Evolutionary conservation across 2,888 invertebrate genomes (phyloP).

Genomic region (Antheraea assamensis): DNA sequence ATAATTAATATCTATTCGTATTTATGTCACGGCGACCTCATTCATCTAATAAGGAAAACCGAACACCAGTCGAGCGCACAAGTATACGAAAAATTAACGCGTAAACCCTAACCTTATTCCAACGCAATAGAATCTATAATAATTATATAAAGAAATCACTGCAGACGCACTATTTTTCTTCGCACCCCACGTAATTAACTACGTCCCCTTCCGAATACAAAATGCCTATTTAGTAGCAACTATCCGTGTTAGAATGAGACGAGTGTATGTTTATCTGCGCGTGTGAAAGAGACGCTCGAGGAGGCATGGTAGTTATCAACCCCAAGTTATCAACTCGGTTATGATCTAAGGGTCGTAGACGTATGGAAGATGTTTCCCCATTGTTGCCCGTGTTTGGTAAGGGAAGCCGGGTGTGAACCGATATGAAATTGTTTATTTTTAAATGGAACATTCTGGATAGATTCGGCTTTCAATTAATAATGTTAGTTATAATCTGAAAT

Average conservation of each 20-base stretch:
- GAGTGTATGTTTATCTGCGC: constrained; percentile 24
- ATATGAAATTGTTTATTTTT: constrained; percentile 55
- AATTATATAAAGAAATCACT: constrained; percentile 22
- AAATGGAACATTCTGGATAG: neutral
- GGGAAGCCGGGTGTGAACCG: constrained; percentile 67
- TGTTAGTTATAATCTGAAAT: too few species aligned
- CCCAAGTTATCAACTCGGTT: constrained; percentile 60
- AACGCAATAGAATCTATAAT: neutral
- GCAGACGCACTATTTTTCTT: constrained; percentile 66
- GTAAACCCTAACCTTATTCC: constrained; percentile 33
- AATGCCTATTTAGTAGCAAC: constrained; percentile 79
- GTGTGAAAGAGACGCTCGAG: constrained; percentile 48
- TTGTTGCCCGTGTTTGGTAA: constrained; percentile 44
- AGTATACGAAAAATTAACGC: constrained; percentile 25
- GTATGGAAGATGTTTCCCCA: constrained; percentile 46
- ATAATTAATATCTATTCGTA: constrained; percentile 53
- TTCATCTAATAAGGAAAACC: constrained; percentile 60
- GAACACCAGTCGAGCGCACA: neutral
- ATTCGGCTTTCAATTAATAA: too few species aligned
- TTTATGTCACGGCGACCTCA: constrained; percentile 55
- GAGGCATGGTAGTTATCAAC: constrained; percentile 52
- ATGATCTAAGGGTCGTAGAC: constrained; percentile 57
- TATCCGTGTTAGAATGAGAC: constrained; percentile 54
- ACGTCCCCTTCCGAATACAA: constrained; percentile 79
- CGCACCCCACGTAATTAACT: constrained; percentile 77